Evolutionary conservation across 2,888 invertebrate genomes (phyloP), one percentile per base, ranked within the genome.

Genomic region (Protodeltote pygarga): DNA sequence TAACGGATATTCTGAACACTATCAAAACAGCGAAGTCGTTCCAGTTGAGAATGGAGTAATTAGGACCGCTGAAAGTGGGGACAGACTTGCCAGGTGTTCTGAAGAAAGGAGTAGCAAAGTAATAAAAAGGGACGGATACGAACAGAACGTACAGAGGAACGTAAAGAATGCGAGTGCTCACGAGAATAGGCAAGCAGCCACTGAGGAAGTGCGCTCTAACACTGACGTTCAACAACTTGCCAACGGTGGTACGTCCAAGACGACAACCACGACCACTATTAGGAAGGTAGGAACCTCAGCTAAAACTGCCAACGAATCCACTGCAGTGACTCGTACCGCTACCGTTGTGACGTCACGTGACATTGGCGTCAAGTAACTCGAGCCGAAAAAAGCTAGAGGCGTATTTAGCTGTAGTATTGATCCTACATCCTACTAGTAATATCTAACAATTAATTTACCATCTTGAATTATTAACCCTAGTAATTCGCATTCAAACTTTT

Each of bases 261-360:
- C 89, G 2, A 92, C 90, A 3, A 89, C 90, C 3, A 91, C 89
- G 1, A 91, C 87, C 6, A 91, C 90, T 2, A 69, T 89, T 13
- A 79, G 72, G 27, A 90, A 86, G 69, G 75, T 89, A 3, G 92
- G 90, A 2, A 85, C 87, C 0, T 77, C 87, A 5, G 87, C 89
- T 3, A 87, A 70, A 60, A 86, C 83, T 9, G 91, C 87, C 3
- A 89, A 87, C 5, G 40, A 58, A 13, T 46, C 90, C 6, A 86
- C 89, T 11, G 83, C 84, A 8, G 81, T 86, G 11, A 58, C 57
- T 11, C 57, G 52, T 20, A 58, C 57, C 5, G 57, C 57, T 2
- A 58, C 57, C 0, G 57, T 58, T 0, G 59, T 58, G 37, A 89
- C 88, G 3, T 86, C 90, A 33, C 85, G 91, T 11, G 91, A 91